Base-by-base conservation (phyloP, 2,797 vertebrate genomes). In the Chiroxiphia lanceolata region DNA sequence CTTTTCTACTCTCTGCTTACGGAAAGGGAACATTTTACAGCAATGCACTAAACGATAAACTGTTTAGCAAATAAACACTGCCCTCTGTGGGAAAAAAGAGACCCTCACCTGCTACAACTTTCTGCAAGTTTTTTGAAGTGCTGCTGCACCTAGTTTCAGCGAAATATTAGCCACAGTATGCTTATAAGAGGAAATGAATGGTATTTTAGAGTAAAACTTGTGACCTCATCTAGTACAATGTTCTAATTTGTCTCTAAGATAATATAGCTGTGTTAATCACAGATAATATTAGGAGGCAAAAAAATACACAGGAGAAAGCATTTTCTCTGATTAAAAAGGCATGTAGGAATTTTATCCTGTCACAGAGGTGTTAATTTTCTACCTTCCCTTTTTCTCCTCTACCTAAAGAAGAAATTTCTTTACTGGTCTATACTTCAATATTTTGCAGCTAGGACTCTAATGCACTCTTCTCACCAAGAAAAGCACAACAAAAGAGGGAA, bases 41-140 rank as follows among this genome's bases (percentile, higher is more conserved):
- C 4, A 21, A 21, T 11, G 29, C 5, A 10, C 7, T 69, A 15
- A 7, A 27, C 1, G 3, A 44, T 8, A 34, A 67, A 27, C 10
- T 77, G 29, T 97, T 97, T 56, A 63, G 89, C 95, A 97, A 97
- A 96, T 74, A 95, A 95, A 98, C 85, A 98, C 92, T 98, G 97
- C 98, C 97, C 97, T 98, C 98, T 98, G 83, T 97, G 94, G 98
- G 97, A 60, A 60, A 60, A 93, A 85, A 57, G 91, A 82, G 11
- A 27, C 20, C 5, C 13, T 92, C 44, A 19, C 83, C 44, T 4
- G 7, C 17, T 42, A 16, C 14, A 50, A 33, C 4, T 36, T 83
- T 79, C 45, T 23, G 26, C 34, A 89, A 27, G 9, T 16, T 76
- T 82, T 34, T 57, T 53, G 16, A 17, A 42, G 2, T 10, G 14